These are phyloP conservation scores for Sitta carolinensis DNA, from an alignment of 2,797 vertebrate species.

Conservation along the genomic window DNA sequence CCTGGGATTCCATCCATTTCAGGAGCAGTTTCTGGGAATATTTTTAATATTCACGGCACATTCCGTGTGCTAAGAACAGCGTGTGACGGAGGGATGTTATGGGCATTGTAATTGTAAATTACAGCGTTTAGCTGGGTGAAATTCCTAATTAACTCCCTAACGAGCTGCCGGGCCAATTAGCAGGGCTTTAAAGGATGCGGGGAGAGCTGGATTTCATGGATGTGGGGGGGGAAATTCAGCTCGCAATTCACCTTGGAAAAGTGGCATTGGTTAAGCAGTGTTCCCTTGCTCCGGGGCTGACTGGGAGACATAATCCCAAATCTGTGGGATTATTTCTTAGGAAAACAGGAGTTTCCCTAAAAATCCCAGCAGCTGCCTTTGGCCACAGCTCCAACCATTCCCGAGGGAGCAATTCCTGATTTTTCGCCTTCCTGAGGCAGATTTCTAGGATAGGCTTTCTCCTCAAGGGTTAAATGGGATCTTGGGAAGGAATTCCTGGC, in stretches of 20 bases:
- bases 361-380: not conserved
- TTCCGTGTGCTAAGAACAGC: not conserved
- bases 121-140: not conserved
- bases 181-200: accelerated
- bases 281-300: not conserved
- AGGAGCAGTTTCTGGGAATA: not conserved
- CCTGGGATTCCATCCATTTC: not conserved
- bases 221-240: not conserved
- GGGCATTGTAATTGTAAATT: not conserved
- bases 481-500: not conserved
- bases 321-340: not conserved
- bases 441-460: not conserved
- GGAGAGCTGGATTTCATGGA: not conserved
- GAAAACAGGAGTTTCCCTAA: not conserved
- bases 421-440: not conserved
- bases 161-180: not conserved
- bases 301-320: not conserved
- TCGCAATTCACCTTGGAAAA: not conserved
- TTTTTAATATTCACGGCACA: not conserved
- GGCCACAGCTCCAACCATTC: not conserved
- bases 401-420: not conserved
- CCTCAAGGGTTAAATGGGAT: not conserved
- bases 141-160: not conserved
- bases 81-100: not conserved
- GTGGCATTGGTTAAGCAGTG: not conserved